Conservation (phyloP, 2,888 invertebrate species). For the Temnothorax ravouxi region DNA sequence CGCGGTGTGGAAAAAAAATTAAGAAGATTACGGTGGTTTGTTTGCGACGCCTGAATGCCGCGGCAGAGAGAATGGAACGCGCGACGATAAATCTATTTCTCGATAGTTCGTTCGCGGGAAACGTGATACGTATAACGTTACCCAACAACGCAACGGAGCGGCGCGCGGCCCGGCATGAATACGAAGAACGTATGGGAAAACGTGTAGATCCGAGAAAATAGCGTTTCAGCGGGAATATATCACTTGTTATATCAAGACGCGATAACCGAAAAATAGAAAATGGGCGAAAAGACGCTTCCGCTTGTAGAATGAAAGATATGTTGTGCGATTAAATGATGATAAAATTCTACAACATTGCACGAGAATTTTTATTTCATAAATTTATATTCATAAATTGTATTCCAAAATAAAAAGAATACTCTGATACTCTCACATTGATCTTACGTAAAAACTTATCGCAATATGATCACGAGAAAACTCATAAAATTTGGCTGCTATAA, state of each 20-base stretch:
- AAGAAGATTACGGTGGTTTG: conserved; percentile 42
- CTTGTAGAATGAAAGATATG: not conserved
- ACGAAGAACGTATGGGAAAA: conserved; percentile 21
- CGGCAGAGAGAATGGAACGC: not conserved
- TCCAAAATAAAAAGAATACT: not conserved
- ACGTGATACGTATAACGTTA: conserved; percentile 52
- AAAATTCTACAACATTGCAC: not conserved
- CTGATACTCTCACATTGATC: too few relatives aligned
- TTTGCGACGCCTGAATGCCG: conserved; percentile 32
- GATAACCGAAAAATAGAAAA: conserved; percentile 36
- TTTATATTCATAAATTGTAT: not conserved
- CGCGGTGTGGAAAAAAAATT: conserved; percentile 15
- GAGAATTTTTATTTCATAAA: not conserved
- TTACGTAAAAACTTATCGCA: too few relatives aligned
- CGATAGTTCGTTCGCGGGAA: conserved; percentile 39
- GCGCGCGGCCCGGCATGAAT: conserved; percentile 20
- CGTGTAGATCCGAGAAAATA: conserved; percentile 41
- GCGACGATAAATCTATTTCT: conserved; percentile 45
- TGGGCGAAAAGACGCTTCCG: not conserved
- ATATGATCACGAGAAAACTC: too few relatives aligned
- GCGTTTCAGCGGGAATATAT: conserved; percentile 34
- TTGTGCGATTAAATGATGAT: not conserved
- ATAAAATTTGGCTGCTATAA: not conserved
- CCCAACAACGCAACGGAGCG: conserved; percentile 4
- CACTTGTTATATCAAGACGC: conserved; percentile 5